Evolutionary conservation across 2,888 invertebrate genomes (phyloP), one percentile per base, ranked within the genome.

Genomic region (Uloborus plumipes): DNA sequence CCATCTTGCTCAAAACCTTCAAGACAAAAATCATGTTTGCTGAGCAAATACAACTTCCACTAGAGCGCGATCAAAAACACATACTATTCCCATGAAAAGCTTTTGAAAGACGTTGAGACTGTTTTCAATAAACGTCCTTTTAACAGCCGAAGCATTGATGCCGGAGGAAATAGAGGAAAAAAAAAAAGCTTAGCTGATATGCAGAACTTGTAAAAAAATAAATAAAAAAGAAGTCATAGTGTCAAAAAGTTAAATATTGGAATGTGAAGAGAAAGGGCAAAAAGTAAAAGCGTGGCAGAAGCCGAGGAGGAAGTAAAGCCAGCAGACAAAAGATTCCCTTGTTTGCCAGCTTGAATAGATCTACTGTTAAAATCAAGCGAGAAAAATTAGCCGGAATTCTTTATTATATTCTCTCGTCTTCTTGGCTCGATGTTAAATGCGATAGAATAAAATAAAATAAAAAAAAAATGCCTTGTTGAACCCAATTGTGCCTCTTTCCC

Each of bases 181-280:
- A 39, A 39, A 39, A 39, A 39, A 6, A 39, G 39, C 39, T 4
- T 7, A 39, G 39, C 39, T 39, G 39, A 39, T 39, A 39, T 39
- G 39, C 39, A 39, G 39, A 39, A 11, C 39, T 39, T 39, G 39
- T 39, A 39, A 39, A 39, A 31, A 39, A 26, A 26, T 26, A 26
- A 26, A 3, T 3, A 26, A 26, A 26, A 39, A 55, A 16, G 53
- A 65, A 74, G 66, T 65, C n/a, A 65, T 49, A 49, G 55, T 50
- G 74, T 74, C 74, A 66, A 66, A 39, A 74, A 74, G 74, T 74
- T 66, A 74, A 74, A 74, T 66, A 74, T 66, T 53, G 65, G 22
- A 65, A 66, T 66, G 61, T 50, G 39, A 11, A 51, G 26, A 26
- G 18, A 72, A 31, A 39, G 39, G 61, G 16, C 50, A 71, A 61